Evolutionary conservation across 2,888 invertebrate species (phyloP).

Genomic region (Yponomeuta evonymella): DNA sequence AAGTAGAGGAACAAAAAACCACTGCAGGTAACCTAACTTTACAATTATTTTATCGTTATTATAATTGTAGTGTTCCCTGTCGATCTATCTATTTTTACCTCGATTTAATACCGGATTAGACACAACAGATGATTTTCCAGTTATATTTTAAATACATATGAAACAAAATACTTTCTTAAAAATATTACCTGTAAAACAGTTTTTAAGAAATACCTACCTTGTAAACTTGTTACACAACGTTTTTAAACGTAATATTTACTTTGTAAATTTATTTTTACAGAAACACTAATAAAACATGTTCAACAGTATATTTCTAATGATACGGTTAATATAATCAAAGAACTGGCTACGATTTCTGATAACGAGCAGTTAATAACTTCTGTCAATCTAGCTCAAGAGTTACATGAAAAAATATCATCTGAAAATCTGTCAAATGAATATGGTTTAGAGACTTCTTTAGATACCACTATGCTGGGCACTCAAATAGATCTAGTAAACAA

Average conservation of each 20-base stretch:
- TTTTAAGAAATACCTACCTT: too few species aligned
- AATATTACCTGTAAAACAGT: too few species aligned
- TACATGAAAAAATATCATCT: background rate
- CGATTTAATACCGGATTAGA: too few species aligned
- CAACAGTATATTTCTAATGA: background rate
- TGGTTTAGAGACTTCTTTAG: background rate
- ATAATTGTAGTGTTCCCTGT: too few species aligned
- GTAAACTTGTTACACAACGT: too few species aligned
- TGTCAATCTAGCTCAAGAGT: slow-evolving; percentile 5
- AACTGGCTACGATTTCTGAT: background rate
- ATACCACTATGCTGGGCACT: background rate
- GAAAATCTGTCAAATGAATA: background rate
- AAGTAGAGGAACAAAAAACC: background rate
- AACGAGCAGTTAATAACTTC: background rate
- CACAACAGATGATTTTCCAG: too few species aligned
- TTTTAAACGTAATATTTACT: too few species aligned
- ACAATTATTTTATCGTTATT: background rate
- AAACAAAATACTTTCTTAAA: too few species aligned
- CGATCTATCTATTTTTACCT: too few species aligned
- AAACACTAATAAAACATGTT: background rate
- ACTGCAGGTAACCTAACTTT: slow-evolving; percentile 12
- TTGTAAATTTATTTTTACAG: background rate
- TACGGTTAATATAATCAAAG: background rate
- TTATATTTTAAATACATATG: too few species aligned
- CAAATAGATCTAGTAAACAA: background rate